A percentile compares a stretch with the other conserved stretches of the same genome.
Conservation (phyloP, 2,797 vertebrate genomes). For the Acipenser transmontanus region DNA sequence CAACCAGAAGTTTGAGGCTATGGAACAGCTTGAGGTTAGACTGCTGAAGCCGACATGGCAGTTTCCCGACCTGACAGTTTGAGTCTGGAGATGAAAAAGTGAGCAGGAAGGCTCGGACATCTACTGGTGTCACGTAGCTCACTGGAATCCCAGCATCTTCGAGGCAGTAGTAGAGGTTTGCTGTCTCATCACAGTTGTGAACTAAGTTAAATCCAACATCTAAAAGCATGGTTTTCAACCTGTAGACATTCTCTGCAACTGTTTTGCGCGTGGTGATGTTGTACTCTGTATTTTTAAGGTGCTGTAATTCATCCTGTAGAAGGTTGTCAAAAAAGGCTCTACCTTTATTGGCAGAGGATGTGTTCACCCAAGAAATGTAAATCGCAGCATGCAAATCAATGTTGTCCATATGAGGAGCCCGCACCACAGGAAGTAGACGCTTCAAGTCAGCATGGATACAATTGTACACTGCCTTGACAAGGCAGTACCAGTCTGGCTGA, state of each 20-base stretch:
- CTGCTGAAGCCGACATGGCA: constrained; percentile 93
- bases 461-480: constrained; percentile 90
- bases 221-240: constrained; percentile 89
- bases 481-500: constrained; percentile 94
- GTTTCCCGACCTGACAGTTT: constrained; percentile 88
- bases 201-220: constrained; percentile 96
- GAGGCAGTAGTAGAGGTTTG: constrained; percentile 88
- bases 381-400: constrained; percentile 88
- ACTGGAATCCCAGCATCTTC: constrained; percentile 91
- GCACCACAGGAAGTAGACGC: constrained; percentile 87
- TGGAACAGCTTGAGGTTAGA: constrained; percentile 91
- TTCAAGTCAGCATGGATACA: constrained; percentile 86
- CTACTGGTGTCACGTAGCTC: constrained; percentile 83
- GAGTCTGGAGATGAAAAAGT: constrained; percentile 89
- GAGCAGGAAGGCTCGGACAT: constrained; percentile 82
- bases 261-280: constrained; percentile 93
- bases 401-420: constrained; percentile 83
- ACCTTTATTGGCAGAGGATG: constrained; percentile 75
- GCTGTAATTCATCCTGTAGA: constrained; percentile 92
- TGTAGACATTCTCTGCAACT: constrained; percentile 92
- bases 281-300: constrained; percentile 94
- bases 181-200: constrained; percentile 91
- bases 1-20: constrained; percentile 89
- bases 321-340: constrained; percentile 95
- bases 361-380: constrained; percentile 95